phyloP scores from a whole-genome alignment of 2,797 vertebrate species.

The Sebastes taczanowskii region DNA sequence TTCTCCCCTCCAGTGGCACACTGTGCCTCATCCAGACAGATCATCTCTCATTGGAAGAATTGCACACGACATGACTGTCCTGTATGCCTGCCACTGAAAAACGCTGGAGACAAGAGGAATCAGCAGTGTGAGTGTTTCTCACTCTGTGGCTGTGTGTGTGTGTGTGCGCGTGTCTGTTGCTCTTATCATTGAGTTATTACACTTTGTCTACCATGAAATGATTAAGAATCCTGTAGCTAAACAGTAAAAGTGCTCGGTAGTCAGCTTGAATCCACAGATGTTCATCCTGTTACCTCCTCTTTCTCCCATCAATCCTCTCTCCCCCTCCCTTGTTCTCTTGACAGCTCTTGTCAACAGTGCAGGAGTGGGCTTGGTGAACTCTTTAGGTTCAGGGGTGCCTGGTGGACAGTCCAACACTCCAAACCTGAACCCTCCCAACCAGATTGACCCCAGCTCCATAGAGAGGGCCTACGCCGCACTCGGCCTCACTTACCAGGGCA shows the following conservation, averaged over 20 bases:
- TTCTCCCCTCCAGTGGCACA: slow-evolving; percentile 88
- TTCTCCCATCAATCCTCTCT: background rate
- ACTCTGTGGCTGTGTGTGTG: background rate
- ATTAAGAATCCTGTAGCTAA: background rate
- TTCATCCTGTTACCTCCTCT: background rate
- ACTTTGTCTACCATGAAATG: background rate
- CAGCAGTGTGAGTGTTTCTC: slow-evolving; percentile 90
- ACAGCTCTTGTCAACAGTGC: slow-evolving; percentile 91
- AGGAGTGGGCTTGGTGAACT: slow-evolving; percentile 87
- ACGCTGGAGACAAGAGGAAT: slow-evolving; percentile 97
- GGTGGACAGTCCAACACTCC: slow-evolving; percentile 89
- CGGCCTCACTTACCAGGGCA: slow-evolving; percentile 95
- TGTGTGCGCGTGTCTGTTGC: background rate
- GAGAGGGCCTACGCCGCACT: slow-evolving; percentile 96
- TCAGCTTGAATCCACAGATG: background rate
- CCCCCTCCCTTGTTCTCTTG: background rate
- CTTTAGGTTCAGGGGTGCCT: slow-evolving; percentile 84
- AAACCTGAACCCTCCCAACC: slow-evolving; percentile 90
- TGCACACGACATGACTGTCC: slow-evolving; percentile 98
- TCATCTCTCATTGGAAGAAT: slow-evolving; percentile 99
- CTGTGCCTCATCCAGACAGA: slow-evolving; percentile 98
- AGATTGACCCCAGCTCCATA: slow-evolving; percentile 98
- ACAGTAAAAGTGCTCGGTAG: background rate
- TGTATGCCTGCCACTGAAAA: slow-evolving; percentile 96
- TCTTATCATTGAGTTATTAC: background rate